Evolutionary conservation across 2,888 invertebrate species (phyloP), one percentile per base, ranked within the genome.

Genomic region (Chalcosyrphus nemorum): DNA sequence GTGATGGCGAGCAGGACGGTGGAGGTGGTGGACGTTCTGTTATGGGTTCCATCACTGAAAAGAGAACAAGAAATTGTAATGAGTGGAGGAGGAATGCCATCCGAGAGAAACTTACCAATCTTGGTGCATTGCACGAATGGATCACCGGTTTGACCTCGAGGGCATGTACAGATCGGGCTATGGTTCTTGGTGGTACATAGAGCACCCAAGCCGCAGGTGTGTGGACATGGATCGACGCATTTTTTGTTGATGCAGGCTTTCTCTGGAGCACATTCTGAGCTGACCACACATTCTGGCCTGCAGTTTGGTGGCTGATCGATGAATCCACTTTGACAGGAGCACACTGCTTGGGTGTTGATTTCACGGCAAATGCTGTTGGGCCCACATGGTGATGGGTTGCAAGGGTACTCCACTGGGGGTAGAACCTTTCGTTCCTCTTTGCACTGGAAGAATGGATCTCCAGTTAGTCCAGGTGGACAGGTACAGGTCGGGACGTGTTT

Each of bases 221-320:
- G 95, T 11, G 95, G 95, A 88, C 97, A 97, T 41, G 97, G 97
- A 92, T 97, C 96, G 7, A 95, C 94, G 89, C 98, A 98, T 91
- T 95, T 95, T 88, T 95, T 95, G 90, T 96, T 96, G 38, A 97
- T 93, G 88, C 98, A 98, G 15, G 97, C 97, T 87, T 95, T 94
- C 77, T 96, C 95, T 11, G 93, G 90, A 19, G 96, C 94, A 91
- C 97, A 98, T 92, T 97, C 97, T 1, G 95, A 95, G 88, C 95
- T 97, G n/a, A 96, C 95, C 6, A 96, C 93, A 89, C 97, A 97
- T 90, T 97, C 96, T 4, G 97, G 97, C 82, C 96, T 92, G 89
- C 97, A 97, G 65, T 93, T 93, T 1, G 96, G 96, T 61, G 97
- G 97, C 81, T 94, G 94, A 70, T 96, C 96, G 57, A 95, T 93